Conservation (phyloP, 2,113 vertebrate genomes). For the Dasyurus viverrinus region DNA sequence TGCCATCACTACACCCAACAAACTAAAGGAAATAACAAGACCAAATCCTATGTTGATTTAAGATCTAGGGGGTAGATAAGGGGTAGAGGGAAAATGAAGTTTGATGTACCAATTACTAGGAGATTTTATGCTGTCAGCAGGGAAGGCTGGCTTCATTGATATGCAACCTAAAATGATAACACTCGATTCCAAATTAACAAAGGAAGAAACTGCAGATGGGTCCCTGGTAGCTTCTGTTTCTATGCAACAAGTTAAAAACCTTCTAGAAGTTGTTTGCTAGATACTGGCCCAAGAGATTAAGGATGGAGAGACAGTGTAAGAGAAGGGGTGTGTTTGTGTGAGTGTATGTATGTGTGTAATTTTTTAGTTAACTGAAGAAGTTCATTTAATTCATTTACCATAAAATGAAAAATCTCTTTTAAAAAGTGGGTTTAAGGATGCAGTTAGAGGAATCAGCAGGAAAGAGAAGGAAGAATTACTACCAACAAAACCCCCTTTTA, state of each 20-base stretch:
- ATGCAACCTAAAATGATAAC: background rate
- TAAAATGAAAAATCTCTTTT: slow-evolving; percentile 20
- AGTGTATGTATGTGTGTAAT: background rate
- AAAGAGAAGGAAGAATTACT: background rate
- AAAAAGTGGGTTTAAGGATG: background rate
- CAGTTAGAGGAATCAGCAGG: background rate
- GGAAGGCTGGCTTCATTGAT: background rate
- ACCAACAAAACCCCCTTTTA: slow-evolving; percentile 32
- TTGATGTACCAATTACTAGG: background rate
- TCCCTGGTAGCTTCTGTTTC: background rate
- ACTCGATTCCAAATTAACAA: background rate
- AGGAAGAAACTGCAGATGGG: background rate
- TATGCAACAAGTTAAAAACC: background rate
- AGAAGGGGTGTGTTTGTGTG: background rate
- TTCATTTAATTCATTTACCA: background rate
- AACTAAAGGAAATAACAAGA: background rate
- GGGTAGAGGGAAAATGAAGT: background rate
- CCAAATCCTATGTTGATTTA: background rate
- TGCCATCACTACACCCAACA: background rate
- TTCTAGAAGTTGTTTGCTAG: background rate
- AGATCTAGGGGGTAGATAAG: background rate
- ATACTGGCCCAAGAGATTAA: background rate
- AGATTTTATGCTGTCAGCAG: background rate
- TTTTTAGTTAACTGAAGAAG: slow-evolving; percentile 3
- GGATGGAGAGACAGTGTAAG: background rate